Evolutionary conservation across 2,888 invertebrate genomes (phyloP), one percentile per base, ranked within the genome.

Genomic region (Agapetus fuscipes): DNA sequence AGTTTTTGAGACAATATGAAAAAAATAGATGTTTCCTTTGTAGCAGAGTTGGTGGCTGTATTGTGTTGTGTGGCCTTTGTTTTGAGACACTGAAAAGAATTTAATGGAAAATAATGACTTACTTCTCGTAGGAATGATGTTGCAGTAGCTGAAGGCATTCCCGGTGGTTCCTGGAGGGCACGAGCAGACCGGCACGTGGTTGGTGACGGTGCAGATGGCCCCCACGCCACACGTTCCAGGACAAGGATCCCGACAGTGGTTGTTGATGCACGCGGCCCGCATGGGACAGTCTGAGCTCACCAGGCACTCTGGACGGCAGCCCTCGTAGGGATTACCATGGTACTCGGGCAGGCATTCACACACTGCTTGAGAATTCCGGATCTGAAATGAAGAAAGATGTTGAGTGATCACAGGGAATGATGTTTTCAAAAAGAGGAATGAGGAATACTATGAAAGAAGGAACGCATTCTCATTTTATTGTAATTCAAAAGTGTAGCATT

Each of bases 211-310:
- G 57, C 87, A 87, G 41, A 75, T 71, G 1, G 91, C 86, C 52
- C 87, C 88, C 7, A 86, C 58, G 32, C 90, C 90, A 52, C 90
- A 91, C 10, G 84, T 80, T 48, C 81, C 83, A 37, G 77, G 69
- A 55, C 88, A 87, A 26, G 90, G 89, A 61, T 91, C 86, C 43
- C 78, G 72, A 54, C 91, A 93, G 56, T 83, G 83, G 49, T 86
- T 86, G 26, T 77, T 76, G 52, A 83, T 81, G 55, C 90, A 91
- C 2, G 86, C 81, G 50, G 80, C 78, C 48, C 86, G 78, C 39
- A 83, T 74, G 0, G 86, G 74, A 60, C 91, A 93, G 52, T 91
- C 90, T n/a, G 83, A 81, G 55, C 90, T 90, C 37, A 84, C 80
- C 3, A 90, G 69, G 59, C 91, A 91, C 60, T 90, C 91, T 0